Evolutionary conservation across 2,888 invertebrate species (phyloP).

Genomic region (Oxystoma pomonae): DNA sequence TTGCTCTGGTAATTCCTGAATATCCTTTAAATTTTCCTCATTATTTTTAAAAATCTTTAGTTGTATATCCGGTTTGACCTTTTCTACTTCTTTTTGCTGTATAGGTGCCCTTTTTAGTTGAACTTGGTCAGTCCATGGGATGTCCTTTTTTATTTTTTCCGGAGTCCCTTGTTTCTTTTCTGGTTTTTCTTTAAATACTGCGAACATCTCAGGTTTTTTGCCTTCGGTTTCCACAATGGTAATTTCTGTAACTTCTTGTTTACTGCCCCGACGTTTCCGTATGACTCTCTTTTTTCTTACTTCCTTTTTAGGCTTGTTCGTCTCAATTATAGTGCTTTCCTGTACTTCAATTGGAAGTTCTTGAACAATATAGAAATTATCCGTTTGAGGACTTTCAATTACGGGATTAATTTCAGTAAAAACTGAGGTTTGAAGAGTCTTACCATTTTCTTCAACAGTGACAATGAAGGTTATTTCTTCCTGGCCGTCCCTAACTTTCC

Average conservation of each 20-base stretch:
- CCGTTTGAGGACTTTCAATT: constrained; percentile 42
- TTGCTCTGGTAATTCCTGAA: constrained; percentile 45
- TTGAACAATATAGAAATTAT: constrained; percentile 42
- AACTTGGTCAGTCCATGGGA: constrained; percentile 23
- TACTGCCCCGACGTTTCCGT: constrained; percentile 41
- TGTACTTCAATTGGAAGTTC: constrained; percentile 34
- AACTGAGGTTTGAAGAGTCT: constrained; percentile 46
- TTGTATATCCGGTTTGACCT: too few species aligned
- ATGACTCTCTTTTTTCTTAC: constrained; percentile 43
- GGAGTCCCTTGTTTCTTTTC: constrained; percentile 39
- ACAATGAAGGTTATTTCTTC: constrained; percentile 39
- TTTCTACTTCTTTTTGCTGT: constrained; percentile 29
- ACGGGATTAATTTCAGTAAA: constrained; percentile 37
- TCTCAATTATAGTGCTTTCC: constrained; percentile 47
- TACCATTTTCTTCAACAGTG: constrained; percentile 38
- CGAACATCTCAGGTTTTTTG: constrained; percentile 34
- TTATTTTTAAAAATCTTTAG: too few species aligned
- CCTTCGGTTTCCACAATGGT: constrained; percentile 40
- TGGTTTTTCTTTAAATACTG: constrained; percentile 26
- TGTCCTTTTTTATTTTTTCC: constrained; percentile 34
- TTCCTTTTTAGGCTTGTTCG: constrained; percentile 47
- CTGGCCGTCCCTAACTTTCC: constrained; percentile 41
- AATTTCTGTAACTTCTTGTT: constrained; percentile 30
- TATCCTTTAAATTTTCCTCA: too few species aligned
- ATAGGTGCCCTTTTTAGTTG: constrained; percentile 47